A percentile compares a stretch with the other conserved stretches of the same genome.
phyloP scores from a whole-genome alignment of 2,797 vertebrate species.

The Sparidentex hasta region DNA sequence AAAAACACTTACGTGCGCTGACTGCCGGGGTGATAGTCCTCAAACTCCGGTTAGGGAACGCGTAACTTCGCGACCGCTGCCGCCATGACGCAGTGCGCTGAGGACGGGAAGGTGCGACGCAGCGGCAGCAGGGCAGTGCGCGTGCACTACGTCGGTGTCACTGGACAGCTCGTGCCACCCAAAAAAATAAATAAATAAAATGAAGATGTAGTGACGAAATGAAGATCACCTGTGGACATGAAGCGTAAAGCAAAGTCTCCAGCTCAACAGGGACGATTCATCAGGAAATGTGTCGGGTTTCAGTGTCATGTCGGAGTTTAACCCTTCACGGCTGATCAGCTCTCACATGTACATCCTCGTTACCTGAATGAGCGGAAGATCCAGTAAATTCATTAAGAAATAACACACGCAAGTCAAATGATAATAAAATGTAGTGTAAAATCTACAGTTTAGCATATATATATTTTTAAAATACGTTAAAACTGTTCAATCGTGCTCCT shows the following conservation, averaged over 20 bases:
- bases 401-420: background rate
- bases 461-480: background rate
- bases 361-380: background rate
- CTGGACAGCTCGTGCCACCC: background rate
- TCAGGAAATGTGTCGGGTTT: conserved; percentile 66
- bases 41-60: conserved; percentile 50
- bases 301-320: conserved; percentile 65
- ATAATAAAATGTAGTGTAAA: background rate
- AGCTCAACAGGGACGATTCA: background rate
- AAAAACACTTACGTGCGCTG: conserved; percentile 42
- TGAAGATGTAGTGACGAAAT: background rate
- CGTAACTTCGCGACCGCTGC: conserved; percentile 48
- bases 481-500: too few species aligned
- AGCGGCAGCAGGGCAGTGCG: background rate
- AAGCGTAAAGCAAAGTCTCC: background rate
- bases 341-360: background rate
- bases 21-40: background rate
- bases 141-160: background rate
- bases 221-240: conserved; percentile 4
- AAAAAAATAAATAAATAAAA: background rate
- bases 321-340: conserved; percentile 65
- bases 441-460: background rate
- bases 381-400: background rate
- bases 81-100: conserved; percentile 64
- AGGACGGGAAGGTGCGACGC: background rate